Conservation (phyloP, 2,113 vertebrate genomes). For the Cololabis saira region DNA sequence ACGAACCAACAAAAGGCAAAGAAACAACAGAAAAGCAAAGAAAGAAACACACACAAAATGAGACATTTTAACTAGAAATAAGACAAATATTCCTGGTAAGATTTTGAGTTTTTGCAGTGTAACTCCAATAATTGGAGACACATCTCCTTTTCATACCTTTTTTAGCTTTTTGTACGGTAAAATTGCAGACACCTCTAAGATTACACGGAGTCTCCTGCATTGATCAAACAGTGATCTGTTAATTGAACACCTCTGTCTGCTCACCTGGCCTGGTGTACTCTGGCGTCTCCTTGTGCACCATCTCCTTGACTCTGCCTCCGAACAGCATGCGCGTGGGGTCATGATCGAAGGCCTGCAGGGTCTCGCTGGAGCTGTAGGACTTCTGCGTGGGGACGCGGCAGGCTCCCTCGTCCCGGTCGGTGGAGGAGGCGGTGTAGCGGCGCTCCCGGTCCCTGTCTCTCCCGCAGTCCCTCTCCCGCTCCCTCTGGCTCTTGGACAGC, state of each 20-base stretch:
- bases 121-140: too few species aligned
- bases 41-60: too few species aligned
- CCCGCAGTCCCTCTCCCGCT: slow-evolving; percentile 74
- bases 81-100: too few species aligned
- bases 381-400: slow-evolving; percentile 96
- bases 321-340: slow-evolving; percentile 92
- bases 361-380: slow-evolving; percentile 98
- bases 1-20: too few species aligned
- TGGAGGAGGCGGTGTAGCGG: slow-evolving; percentile 89
- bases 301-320: slow-evolving; percentile 92
- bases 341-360: slow-evolving; percentile 96
- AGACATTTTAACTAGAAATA: too few species aligned
- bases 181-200: too few species aligned
- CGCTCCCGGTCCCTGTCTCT: slow-evolving; percentile 76
- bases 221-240: too few species aligned
- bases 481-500: slow-evolving; percentile 93
- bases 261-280: slow-evolving; percentile 93
- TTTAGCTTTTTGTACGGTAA: too few species aligned
- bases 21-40: too few species aligned
- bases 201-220: too few species aligned
- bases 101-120: too few species aligned
- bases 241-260: slow-evolving; percentile 3
- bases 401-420: slow-evolving; percentile 86
- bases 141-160: too few species aligned
- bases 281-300: slow-evolving; percentile 90